Evolutionary conservation across 2,113 vertebrate species (phyloP).

Genomic region (Myotis lucifugus): DNA sequence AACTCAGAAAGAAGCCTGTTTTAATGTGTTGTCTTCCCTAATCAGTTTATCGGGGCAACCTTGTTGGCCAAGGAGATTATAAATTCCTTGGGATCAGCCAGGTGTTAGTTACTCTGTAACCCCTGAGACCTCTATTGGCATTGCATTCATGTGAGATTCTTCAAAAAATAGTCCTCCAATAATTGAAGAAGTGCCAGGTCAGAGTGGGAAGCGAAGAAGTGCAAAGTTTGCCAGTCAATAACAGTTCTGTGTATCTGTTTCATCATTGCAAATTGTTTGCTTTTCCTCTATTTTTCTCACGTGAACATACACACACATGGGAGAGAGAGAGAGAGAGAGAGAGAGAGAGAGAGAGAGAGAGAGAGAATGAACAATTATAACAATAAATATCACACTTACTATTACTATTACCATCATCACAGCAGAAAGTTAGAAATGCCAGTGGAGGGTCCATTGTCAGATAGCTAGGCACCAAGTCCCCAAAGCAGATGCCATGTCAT

Average conservation of each 20-base stretch:
- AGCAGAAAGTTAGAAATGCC: background rate
- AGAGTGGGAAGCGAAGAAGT: background rate
- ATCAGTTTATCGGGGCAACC: background rate
- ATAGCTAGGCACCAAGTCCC: background rate
- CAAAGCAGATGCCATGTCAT: constrained; percentile 1
- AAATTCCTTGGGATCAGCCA: background rate
- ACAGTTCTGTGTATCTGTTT: background rate
- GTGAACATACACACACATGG: background rate
- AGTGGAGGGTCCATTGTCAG: background rate
- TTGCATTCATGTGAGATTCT: background rate
- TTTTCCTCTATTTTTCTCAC: background rate
- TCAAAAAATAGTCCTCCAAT: background rate
- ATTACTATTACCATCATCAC: background rate
- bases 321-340: background rate
- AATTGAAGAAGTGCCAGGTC: background rate
- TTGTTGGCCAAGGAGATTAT: background rate
- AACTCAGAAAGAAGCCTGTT: background rate
- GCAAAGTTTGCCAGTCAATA: background rate
- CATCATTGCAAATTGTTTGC: background rate
- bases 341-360: background rate
- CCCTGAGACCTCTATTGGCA: background rate
- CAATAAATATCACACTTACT: too few relatives aligned
- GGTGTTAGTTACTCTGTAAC: background rate
- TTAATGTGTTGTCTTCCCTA: background rate
- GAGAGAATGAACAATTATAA: background rate